A percentile compares a stretch with the other conserved stretches of the same genome.
These are phyloP conservation scores for Trachelus tabidus DNA, from an alignment of 2,888 invertebrate species.

Conservation along the genomic window DNA sequence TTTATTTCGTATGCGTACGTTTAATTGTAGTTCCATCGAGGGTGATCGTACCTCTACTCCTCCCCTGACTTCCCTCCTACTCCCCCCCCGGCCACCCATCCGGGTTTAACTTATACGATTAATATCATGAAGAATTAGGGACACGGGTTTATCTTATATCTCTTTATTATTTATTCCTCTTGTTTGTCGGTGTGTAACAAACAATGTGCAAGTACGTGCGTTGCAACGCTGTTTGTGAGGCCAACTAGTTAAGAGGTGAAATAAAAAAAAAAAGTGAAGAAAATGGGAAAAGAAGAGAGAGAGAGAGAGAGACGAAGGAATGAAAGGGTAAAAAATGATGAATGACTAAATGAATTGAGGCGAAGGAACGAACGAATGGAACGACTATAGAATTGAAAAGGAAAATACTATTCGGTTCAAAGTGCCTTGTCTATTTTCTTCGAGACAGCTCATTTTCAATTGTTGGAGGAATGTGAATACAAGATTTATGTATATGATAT, in stretches of 20 bases:
- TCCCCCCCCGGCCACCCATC: not conserved
- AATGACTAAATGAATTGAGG: not conserved
- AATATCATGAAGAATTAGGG: not conserved
- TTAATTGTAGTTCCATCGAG: not conserved
- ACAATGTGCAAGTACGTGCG: conserved; percentile 38
- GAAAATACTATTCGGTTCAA: conserved; percentile 59
- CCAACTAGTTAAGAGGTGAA: conserved; percentile 58
- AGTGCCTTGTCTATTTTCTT: conserved; percentile 66
- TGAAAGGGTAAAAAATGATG: conserved; percentile 14
- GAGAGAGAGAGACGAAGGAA: conserved; percentile 26
- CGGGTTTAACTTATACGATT: not conserved
- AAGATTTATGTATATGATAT: conserved; percentile 43
- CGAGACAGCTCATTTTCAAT: conserved; percentile 64
- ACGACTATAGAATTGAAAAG: conserved; percentile 13
- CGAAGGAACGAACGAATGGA: not conserved
- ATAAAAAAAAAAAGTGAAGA: conserved; percentile 16
- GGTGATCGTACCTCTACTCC: not conserved
- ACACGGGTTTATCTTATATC: conserved; percentile 19
- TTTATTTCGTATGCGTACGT: not conserved
- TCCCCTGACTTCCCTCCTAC: not conserved
- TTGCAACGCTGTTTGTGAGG: conserved; percentile 51
- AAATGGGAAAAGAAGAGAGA: conserved; percentile 21
- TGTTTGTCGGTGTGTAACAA: conserved; percentile 39
- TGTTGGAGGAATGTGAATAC: conserved; percentile 65
- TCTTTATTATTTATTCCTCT: conserved; percentile 40